Evolutionary conservation across 2,113 vertebrate genomes (phyloP).

Genomic region (Cepphus grylle): DNA sequence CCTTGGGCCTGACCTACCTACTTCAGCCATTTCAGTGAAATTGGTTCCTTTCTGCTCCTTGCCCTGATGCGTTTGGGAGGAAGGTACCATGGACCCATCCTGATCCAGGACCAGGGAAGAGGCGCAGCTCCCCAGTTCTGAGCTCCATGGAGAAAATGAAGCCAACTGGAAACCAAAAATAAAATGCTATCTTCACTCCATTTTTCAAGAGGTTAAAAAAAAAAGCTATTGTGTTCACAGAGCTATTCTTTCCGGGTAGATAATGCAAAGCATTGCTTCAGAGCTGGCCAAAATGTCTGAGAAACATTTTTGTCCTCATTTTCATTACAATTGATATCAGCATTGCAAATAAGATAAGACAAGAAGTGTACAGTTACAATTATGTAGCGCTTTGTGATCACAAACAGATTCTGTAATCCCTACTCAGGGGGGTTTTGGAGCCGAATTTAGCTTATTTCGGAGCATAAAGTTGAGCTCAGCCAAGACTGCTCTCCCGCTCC

Average conservation of each 20-base stretch:
- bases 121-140: not conserved
- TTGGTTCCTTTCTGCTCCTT: not conserved
- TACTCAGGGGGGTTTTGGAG: conserved; percentile 40
- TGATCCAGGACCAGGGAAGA: not conserved
- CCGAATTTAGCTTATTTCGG: conserved; percentile 45
- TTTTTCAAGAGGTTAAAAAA: conserved; percentile 5
- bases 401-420: conserved; percentile 52
- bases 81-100: not conserved
- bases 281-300: conserved; percentile 12
- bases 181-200: not conserved
- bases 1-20: not conserved
- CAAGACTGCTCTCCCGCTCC: not conserved
- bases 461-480: not conserved
- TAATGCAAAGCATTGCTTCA: conserved; percentile 48
- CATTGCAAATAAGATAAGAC: conserved; percentile 54
- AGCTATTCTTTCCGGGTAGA: conserved; percentile 23
- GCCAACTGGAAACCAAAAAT: not conserved
- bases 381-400: conserved; percentile 20
- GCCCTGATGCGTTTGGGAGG: not conserved
- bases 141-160: not conserved
- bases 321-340: conserved; percentile 43
- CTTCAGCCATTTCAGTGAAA: not conserved
- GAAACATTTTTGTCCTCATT: not conserved
- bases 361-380: conserved; percentile 46
- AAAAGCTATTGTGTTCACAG: not conserved